Evolutionary conservation across 2,888 invertebrate genomes (phyloP), one percentile per base, ranked within the genome.

Genomic region (Julus scanicus): DNA sequence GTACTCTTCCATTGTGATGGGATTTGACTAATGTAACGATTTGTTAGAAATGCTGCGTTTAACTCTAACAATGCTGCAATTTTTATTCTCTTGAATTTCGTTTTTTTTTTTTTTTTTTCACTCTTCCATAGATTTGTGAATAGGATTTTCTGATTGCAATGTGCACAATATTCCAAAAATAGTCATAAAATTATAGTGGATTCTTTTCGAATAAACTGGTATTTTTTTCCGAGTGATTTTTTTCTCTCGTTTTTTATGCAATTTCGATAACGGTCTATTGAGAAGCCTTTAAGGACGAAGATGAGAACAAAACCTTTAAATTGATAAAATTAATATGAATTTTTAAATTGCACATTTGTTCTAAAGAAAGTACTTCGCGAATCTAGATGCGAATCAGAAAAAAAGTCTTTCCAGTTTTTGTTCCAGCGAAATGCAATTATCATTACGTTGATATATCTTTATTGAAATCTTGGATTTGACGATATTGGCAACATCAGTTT

Each of bases 391-490:
- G 80, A 80, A 80, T 44, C 44, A 44, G 44, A 44, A 44, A 44
- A 44, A 6, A 37, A 37, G 80, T 15, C 80, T 80, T 37, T 37
- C 1, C 1, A 37, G 37, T 37, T 80, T 80, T 80, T 80, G 37
- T 29, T 80, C 15, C 15, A 15, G 3, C 37, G 80, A 80, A 80
- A 80, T 37, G 80, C 80, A 80, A 80, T 37, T 13, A 37, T 80
- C 80, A 80, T 80, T 80, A 80, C 37, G 37, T 15, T 80, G n/a
- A n/a, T 13, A 11, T 80, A 80, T 80, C 80, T 80, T 29, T 80
- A 80, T 80, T 37, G 80, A 80, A 13, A 80, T 80, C 80, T 80
- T 80, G 80, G 0, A 80, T 37, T 80, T 37, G 37, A 37, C 15
- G 13, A 13, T 29, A 37, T 15, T 80, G 3, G 29, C 37, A 80